A percentile compares a stretch with the other conserved stretches of the same genome.
These are phyloP conservation scores for Psophia crepitans DNA, from an alignment of 2,113 vertebrate species.

Conservation along the genomic window DNA sequence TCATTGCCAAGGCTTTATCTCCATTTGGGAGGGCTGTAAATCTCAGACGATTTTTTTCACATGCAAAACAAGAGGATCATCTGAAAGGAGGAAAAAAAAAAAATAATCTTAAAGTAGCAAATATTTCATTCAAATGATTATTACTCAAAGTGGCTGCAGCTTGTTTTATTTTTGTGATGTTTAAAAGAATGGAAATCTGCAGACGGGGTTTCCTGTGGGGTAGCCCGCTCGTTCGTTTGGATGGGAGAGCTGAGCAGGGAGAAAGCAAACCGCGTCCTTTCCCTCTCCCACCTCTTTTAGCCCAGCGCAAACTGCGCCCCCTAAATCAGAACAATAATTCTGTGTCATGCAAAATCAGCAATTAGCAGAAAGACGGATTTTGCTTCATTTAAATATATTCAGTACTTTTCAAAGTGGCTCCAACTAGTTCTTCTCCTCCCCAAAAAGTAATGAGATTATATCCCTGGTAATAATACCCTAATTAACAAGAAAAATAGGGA, in stretches of 20 bases:
- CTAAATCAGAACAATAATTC: neutral
- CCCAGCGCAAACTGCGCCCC: neutral
- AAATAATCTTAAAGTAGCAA: conserved; percentile 42
- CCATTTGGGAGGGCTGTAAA: conserved; percentile 79
- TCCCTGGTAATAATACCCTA: conserved; percentile 43
- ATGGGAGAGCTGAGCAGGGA: neutral
- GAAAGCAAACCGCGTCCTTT: neutral
- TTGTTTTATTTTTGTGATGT: conserved; percentile 36
- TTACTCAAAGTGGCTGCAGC: conserved; percentile 27
- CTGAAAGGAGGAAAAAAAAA: conserved; percentile 28
- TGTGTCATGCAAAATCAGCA: conserved; percentile 46
- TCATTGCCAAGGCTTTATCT: conserved; percentile 78
- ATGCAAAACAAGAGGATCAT: conserved; percentile 70
- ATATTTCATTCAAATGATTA: conserved; percentile 46
- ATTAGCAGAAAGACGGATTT: conserved; percentile 51
- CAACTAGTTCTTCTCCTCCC: conserved; percentile 55
- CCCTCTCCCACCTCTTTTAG: neutral
- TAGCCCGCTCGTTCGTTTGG: neutral
- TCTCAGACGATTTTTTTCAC: conserved; percentile 74
- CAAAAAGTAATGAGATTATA: conserved; percentile 62
- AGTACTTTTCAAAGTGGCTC: conserved; percentile 54
- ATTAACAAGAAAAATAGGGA: conserved; percentile 64
- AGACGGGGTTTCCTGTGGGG: conserved; percentile 7
- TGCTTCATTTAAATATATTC: conserved; percentile 42
- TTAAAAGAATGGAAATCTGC: conserved; percentile 48